A percentile compares a stretch with the other conserved stretches of the same genome.
These are phyloP conservation scores for Brachyptera putata DNA, from an alignment of 2,888 invertebrate species.

Conservation along the genomic window DNA sequence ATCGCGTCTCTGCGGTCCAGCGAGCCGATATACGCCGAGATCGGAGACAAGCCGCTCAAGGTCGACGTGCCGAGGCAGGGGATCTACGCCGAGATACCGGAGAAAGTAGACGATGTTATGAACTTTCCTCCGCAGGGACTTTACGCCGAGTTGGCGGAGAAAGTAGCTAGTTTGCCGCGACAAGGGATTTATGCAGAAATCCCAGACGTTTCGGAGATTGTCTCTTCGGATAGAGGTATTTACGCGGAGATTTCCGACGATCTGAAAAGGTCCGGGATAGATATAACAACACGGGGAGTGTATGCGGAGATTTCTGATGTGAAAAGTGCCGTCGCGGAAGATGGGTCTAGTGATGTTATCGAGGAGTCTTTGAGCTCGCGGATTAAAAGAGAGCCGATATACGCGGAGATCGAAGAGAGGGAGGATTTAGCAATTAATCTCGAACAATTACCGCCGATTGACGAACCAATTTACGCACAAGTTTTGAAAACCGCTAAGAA, in stretches of 20 bases:
- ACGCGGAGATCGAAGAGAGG: slow-evolving; percentile 11
- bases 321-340: background rate
- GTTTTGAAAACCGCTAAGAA: background rate
- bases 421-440: background rate
- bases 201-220: background rate
- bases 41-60: no score
- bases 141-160: slow-evolving; percentile 40
- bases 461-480: slow-evolving; percentile 15
- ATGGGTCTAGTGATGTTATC: background rate
- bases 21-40: slow-evolving; percentile 42
- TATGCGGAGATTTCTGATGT: slow-evolving; percentile 12
- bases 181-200: slow-evolving; percentile 10
- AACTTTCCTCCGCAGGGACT: no score
- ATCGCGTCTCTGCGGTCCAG: no score
- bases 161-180: background rate
- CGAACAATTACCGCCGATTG: background rate
- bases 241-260: slow-evolving; percentile 15
- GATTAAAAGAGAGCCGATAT: background rate
- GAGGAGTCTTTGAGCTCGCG: background rate
- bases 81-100: background rate
- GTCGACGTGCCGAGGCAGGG: background rate
- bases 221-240: background rate
- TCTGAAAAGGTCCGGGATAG: slow-evolving; percentile 1
- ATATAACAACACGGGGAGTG: background rate
- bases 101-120: no score